Percentiles rank a stretch among this genome's conserved stretches.
Evolutionary conservation across 2,113 vertebrate genomes (phyloP).

Genomic region (Etheostoma cragini): DNA sequence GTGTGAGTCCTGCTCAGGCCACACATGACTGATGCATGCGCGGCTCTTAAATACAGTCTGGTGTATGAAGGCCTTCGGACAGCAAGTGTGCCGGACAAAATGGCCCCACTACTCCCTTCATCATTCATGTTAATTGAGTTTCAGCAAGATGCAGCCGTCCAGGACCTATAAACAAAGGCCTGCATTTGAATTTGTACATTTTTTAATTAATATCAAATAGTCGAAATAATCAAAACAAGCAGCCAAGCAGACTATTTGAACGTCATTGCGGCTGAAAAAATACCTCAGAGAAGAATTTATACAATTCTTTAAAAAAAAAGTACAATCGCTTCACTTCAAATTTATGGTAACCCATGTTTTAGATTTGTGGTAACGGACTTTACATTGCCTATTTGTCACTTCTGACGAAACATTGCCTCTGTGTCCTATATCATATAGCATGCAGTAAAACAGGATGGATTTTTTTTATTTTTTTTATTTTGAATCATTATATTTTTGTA

Average conservation of each 20-base stretch:
- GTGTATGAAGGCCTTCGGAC: constrained; percentile 28
- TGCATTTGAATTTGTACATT: background rate
- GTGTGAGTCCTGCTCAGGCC: constrained; percentile 38
- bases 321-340: background rate
- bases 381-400: background rate
- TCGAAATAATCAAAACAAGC: background rate
- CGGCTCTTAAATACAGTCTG: constrained; percentile 12
- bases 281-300: background rate
- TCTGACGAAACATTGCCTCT: background rate
- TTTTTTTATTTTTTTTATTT: too few species aligned
- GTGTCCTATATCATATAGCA: too few species aligned
- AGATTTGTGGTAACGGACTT: background rate
- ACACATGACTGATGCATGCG: constrained; percentile 49
- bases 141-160: background rate
- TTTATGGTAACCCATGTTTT: background rate
- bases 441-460: background rate
- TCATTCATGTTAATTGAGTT: constrained; percentile 4
- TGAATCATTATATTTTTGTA: background rate
- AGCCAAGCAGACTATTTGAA: background rate
- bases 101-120: constrained; percentile 44
- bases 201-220: background rate
- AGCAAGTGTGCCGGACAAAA: constrained; percentile 63
- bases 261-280: background rate
- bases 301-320: background rate
- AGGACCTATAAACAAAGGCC: background rate